phyloP scores from a whole-genome alignment of 2,888 invertebrate species.

The Megaustenia siamemsis region DNA sequence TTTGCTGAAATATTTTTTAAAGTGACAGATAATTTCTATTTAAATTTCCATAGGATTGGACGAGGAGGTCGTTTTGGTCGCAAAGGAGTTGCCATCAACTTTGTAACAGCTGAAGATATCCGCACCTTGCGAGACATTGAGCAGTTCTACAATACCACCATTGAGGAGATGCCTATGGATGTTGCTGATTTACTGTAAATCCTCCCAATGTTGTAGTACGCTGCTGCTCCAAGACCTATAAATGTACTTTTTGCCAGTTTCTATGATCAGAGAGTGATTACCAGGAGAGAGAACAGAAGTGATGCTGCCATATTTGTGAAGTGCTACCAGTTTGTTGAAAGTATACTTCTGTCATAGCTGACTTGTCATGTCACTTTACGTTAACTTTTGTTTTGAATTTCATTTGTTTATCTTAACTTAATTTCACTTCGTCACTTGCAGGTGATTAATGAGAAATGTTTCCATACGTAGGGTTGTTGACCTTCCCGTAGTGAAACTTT shows the following conservation, averaged over 20 bases:
- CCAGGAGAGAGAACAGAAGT: background rate
- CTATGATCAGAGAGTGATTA: background rate
- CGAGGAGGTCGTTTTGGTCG: conserved; percentile 99
- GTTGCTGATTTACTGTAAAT: conserved; percentile 94
- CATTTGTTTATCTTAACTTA: too few species aligned
- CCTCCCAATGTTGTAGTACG: background rate
- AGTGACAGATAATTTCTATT: too few species aligned
- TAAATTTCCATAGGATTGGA: conserved; percentile 89
- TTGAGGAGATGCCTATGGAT: conserved; percentile 99
- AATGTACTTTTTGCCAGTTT: background rate
- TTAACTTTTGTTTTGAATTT: too few species aligned
- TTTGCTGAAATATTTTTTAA: too few species aligned
- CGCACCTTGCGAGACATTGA: conserved; percentile 98
- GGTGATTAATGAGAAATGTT: too few species aligned
- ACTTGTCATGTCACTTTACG: background rate
- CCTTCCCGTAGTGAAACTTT: too few species aligned
- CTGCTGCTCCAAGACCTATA: background rate
- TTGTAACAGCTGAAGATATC: conserved; percentile 96
- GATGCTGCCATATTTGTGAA: conserved; percentile 11
- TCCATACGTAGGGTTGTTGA: too few species aligned
- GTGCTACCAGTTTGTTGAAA: background rate
- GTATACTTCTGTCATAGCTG: background rate
- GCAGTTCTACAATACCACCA: conserved; percentile 97
- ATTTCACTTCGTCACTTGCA: too few species aligned
- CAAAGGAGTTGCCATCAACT: conserved; percentile 99